Percentiles rank a stretch among this genome's conserved stretches.
These are phyloP conservation scores for Hydrolagus colliei DNA, from an alignment of 2,797 vertebrate genomes.

Conservation along the genomic window DNA sequence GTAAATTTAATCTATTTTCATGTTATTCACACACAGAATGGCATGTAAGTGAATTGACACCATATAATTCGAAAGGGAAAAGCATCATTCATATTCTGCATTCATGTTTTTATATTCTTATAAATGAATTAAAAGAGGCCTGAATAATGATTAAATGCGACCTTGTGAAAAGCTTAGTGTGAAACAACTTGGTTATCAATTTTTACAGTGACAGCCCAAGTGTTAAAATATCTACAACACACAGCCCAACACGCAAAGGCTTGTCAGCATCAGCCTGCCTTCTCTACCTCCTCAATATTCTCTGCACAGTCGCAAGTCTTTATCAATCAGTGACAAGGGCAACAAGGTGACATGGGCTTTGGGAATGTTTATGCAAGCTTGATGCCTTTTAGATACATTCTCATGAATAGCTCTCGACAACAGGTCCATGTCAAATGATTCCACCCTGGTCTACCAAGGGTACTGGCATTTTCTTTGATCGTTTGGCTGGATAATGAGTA, in stretches of 20 bases:
- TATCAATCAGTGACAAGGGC: conserved; percentile 24
- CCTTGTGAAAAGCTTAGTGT: background rate
- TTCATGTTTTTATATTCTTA: conserved; percentile 1
- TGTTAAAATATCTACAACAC: background rate
- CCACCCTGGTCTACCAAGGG: background rate
- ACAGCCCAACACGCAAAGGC: background rate
- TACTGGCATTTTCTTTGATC: background rate
- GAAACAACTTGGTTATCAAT: background rate
- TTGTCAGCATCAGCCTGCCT: background rate
- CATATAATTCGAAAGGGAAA: conserved; percentile 7
- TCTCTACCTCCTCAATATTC: conserved; percentile 19
- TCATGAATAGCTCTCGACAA: background rate
- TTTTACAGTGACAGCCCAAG: background rate
- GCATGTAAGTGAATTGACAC: background rate
- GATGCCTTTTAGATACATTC: conserved; percentile 17
- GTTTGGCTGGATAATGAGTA: background rate
- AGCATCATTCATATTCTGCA: background rate
- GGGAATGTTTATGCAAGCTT: background rate
- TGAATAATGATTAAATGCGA: background rate
- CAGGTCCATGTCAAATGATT: conserved; percentile 8
- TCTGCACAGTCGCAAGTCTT: conserved; percentile 2
- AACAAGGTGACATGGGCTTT: conserved; percentile 5
- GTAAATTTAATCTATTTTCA: background rate
- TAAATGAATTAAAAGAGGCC: conserved; percentile 9
- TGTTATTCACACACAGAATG: background rate